Base-by-base conservation (phyloP, 1,140 invertebrate genomes). In the Xylocopa sonorina region DNA sequence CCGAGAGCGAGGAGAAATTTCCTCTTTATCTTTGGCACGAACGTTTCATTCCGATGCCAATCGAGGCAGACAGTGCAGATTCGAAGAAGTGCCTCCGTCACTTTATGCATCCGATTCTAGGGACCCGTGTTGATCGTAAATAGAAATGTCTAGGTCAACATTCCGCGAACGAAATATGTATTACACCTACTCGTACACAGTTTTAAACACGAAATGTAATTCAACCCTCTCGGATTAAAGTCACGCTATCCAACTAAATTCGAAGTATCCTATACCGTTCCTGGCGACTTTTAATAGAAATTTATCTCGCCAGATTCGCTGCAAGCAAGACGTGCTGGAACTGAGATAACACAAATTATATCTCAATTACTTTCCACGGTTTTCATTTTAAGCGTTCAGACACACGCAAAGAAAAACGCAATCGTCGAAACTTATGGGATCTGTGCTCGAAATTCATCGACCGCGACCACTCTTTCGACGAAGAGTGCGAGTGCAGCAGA, bases 81-180 rank as follows among this genome's bases (percentile, higher is more conserved):
- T 69, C 58, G 51, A 78, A 69, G 62, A 68, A 57, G 58, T 51
- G 71, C 83, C 85, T 88, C 81, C 86, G 82, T 78, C 53, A 81
- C 85, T 80, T 78, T 66, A 72, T 66, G 16, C 72, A 66, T 41
- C 60, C 51, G 60, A 34, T 72, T 71, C 58, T 55, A 64, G 51
- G 60, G 60, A 12, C 55, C 58, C 72, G 57, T 51, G 57, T 14
- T 46, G 38, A 10, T 62, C 29, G 46, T 14, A 50, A 78, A 69
- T 68, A 80, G 73, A 79, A 87, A 83, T 87, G 85, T 87, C 85
- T 88, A 83, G 83, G 81, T 87, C 82, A 87, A 83, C 71, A 74
- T 84, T 55, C 53, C 73, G 48, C 14, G 38, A 64, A 63, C 38
- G 21, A 32, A 21, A 63, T 6, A 10, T n/a, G n/a, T 9, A 2